Conservation (phyloP, 2,113 vertebrate genomes). For the Pampusana beccarii region DNA sequence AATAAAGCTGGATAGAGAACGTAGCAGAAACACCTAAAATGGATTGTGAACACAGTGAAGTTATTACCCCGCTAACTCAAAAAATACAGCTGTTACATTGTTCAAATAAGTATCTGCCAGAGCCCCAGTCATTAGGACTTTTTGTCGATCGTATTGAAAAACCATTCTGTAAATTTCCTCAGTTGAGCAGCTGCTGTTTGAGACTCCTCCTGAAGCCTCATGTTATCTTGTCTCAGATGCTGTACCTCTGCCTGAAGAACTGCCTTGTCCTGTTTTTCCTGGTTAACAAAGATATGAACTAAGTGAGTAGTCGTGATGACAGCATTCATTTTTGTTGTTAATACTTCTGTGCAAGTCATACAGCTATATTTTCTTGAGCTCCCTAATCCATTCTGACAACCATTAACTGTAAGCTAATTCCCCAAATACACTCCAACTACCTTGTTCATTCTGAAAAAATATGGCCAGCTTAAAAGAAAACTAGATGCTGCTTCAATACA, state of each 20-base stretch:
- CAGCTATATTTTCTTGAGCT: not conserved
- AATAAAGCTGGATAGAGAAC: slow-evolving; percentile 39
- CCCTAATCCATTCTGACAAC: not conserved
- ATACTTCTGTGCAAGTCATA: not conserved
- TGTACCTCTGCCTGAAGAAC: slow-evolving; percentile 94
- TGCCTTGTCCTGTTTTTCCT: slow-evolving; percentile 98
- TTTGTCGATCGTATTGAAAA: slow-evolving; percentile 94
- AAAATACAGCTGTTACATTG: slow-evolving; percentile 19
- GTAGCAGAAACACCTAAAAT: slow-evolving; percentile 59
- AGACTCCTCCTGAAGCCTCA: slow-evolving; percentile 95
- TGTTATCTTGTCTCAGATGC: slow-evolving; percentile 94
- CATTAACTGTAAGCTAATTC: not conserved
- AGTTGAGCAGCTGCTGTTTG: slow-evolving; percentile 93
- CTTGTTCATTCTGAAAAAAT: not conserved
- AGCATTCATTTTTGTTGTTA: not conserved
- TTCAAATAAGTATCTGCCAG: not conserved
- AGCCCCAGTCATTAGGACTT: slow-evolving; percentile 73
- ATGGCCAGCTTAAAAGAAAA: not conserved
- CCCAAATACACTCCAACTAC: not conserved
- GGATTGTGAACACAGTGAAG: slow-evolving; percentile 65
- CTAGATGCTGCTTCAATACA: not conserved
- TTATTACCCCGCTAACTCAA: slow-evolving; percentile 36
- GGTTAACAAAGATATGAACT: slow-evolving; percentile 6
- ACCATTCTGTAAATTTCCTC: slow-evolving; percentile 97
- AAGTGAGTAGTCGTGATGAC: not conserved